These are phyloP conservation scores for Acanthurus leucopareius DNA, from an alignment of 2,797 vertebrate species.

Conservation along the genomic window DNA sequence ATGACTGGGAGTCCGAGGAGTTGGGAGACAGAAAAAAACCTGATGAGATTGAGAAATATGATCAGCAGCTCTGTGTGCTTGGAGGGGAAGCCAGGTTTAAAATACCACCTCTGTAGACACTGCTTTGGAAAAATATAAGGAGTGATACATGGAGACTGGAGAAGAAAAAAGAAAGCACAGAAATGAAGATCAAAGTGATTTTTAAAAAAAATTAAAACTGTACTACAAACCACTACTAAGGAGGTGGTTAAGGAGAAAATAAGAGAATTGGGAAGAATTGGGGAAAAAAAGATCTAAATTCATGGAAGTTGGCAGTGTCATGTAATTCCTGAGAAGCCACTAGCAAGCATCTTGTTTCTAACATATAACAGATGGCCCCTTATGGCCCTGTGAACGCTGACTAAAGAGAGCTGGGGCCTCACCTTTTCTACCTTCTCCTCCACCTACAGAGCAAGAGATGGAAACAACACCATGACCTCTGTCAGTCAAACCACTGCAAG, in stretches of 20 bases:
- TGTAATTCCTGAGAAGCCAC: constrained; percentile 74
- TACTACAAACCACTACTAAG: neutral
- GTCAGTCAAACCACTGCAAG: constrained; percentile 47
- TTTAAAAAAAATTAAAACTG: neutral
- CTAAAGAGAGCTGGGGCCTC: constrained; percentile 57
- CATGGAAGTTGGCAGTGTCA: constrained; percentile 63
- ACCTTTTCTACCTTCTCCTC: constrained; percentile 29
- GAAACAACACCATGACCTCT: constrained; percentile 65
- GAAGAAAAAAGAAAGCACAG: constrained; percentile 6
- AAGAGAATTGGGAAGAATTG: neutral
- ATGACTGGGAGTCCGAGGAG: neutral
- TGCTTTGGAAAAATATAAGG: neutral
- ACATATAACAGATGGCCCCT: constrained; percentile 81
- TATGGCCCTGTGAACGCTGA: constrained; percentile 44
- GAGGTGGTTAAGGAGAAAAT: neutral
- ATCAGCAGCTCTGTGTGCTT: constrained; percentile 34
- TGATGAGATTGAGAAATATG: constrained; percentile 41
- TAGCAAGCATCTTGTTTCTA: constrained; percentile 80
- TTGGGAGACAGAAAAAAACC: constrained; percentile 1
- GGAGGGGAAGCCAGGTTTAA: constrained; percentile 27
- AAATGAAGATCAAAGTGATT: neutral
- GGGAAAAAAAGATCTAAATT: constrained; percentile 51
- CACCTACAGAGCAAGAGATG: constrained; percentile 60
- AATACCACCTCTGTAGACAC: constrained; percentile 26
- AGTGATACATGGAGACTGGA: neutral